Evolutionary conservation across 1,140 invertebrate species (phyloP).

Genomic region (Drosophila nigrodunni): DNA sequence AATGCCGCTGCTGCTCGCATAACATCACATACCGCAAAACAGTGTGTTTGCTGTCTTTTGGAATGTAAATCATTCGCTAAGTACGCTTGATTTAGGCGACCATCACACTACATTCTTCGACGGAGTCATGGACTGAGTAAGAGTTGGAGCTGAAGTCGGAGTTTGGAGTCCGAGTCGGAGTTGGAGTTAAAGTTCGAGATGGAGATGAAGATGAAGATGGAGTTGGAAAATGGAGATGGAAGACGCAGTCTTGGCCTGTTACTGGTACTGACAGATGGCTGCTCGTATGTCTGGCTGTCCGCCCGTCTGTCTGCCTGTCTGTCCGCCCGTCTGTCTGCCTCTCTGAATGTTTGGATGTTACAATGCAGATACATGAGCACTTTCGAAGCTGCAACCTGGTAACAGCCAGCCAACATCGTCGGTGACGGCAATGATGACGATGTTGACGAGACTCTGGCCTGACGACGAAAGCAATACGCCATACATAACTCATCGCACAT

Average conservation of each 20-base stretch:
- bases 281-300: slow-evolving; percentile 45
- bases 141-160: not conserved
- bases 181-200: not conserved
- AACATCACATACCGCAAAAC: slow-evolving; percentile 84
- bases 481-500: slow-evolving; percentile 85
- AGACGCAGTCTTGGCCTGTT: slow-evolving; percentile 30
- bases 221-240: slow-evolving; percentile 23
- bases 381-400: slow-evolving; percentile 49
- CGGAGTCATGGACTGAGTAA: slow-evolving; percentile 44
- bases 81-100: slow-evolving; percentile 85
- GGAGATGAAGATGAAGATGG: not conserved
- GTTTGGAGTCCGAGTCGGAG: slow-evolving; percentile 9
- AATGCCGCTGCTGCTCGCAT: slow-evolving; percentile 70
- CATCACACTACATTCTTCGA: slow-evolving; percentile 81
- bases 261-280: slow-evolving; percentile 66
- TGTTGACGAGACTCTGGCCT: slow-evolving; percentile 68
- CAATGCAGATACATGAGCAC: slow-evolving; percentile 79
- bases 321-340: not conserved
- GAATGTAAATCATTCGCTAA: slow-evolving; percentile 85
- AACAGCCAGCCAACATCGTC: not conserved
- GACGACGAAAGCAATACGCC: slow-evolving; percentile 84
- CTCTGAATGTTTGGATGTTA: slow-evolving; percentile 62
- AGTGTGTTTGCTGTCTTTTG: slow-evolving; percentile 84
- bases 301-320: too few species aligned
- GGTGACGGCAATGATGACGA: slow-evolving; percentile 53